phyloP scores from a whole-genome alignment of 2,797 vertebrate species.

The Erpetoichthys calabaricus region DNA sequence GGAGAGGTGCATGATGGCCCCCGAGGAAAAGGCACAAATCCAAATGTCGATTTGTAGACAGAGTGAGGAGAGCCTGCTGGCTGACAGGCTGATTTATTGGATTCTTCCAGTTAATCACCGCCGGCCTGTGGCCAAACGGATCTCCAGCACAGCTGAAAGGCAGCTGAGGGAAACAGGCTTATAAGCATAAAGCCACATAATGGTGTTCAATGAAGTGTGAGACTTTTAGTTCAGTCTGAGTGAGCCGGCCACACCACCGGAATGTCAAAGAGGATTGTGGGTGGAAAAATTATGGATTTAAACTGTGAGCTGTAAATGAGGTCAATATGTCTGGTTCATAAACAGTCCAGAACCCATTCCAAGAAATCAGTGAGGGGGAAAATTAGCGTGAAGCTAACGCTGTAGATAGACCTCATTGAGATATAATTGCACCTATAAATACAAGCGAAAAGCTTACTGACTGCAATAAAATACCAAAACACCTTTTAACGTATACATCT shows the following conservation, averaged over 20 bases:
- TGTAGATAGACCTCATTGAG: constrained; percentile 80
- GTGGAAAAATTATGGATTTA: constrained; percentile 81
- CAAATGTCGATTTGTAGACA: constrained; percentile 72
- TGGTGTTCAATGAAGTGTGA: constrained; percentile 92
- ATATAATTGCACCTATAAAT: constrained; percentile 80
- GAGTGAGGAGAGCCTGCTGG: constrained; percentile 61
- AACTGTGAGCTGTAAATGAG: constrained; percentile 84
- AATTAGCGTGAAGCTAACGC: constrained; percentile 82
- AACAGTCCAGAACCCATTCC: constrained; percentile 80
- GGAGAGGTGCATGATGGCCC: constrained; percentile 23
- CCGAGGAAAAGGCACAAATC: constrained; percentile 46
- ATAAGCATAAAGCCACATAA: constrained; percentile 84
- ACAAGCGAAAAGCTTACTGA: constrained; percentile 65
- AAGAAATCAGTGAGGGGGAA: constrained; percentile 66
- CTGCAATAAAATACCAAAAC: constrained; percentile 60
- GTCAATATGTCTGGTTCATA: constrained; percentile 94
- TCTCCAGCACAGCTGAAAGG: constrained; percentile 71
- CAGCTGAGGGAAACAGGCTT: constrained; percentile 69
- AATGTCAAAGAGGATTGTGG: constrained; percentile 75
- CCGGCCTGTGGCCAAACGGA: constrained; percentile 65
- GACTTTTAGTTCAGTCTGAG: constrained; percentile 92
- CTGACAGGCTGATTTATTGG: constrained; percentile 93
- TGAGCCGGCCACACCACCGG: constrained; percentile 60
- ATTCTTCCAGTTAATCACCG: constrained; percentile 86
- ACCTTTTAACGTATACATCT: constrained; percentile 31